Evolutionary conservation across 2,888 invertebrate species (phyloP), one percentile per base, ranked within the genome.

Genomic region (Drosophila paramelanica): DNA sequence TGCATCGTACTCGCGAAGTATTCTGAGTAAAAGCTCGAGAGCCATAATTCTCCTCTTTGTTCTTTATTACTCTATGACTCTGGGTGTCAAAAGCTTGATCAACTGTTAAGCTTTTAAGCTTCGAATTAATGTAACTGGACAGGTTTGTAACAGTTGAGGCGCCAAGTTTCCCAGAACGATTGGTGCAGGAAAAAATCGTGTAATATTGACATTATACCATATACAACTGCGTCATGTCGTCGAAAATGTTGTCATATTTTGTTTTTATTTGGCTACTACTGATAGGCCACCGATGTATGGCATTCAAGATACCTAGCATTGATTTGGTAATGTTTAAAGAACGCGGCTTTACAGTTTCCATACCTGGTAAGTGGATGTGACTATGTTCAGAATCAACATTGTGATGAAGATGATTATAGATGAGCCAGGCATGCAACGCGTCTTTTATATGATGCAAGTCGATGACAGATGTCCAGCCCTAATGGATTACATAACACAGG

Each of bases 401-500:
- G 14, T 65, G 2, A 42, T 38, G n/a, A 38, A 46, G 7, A 5
- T 49, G 14, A 11, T 51, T 58, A 0, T 27, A 90, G 90, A 89
- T 79, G 90, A 89, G 27, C 53, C 70, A 13, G 90, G 91, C 11
- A 52, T 90, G 5, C 66, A 75, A 14, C 59, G 84, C 10, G 89
- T 89, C 0, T 77, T 90, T 13, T 90, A 80, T 45, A 65, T 87
- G 65, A 62, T 91, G 3, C 86, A 89, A 66, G 56, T 89, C 8
- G 90, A 90, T 53, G 70, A 79, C 6, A 75, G 56, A 11, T 91
- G 90, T 33, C 89, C 90, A 0, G 56, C 70, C 1, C 11, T 79
- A 11, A 79, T 90, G 84, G 90, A 90, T 57, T 76, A 81, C 25
- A 66, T 91, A 14, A 89, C 87, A 1, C 45, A 73, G 46, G 67